Evolutionary conservation across 2,797 vertebrate genomes (phyloP), one percentile per base, ranked within the genome.

Genomic region (Lepus oiostolus): DNA sequence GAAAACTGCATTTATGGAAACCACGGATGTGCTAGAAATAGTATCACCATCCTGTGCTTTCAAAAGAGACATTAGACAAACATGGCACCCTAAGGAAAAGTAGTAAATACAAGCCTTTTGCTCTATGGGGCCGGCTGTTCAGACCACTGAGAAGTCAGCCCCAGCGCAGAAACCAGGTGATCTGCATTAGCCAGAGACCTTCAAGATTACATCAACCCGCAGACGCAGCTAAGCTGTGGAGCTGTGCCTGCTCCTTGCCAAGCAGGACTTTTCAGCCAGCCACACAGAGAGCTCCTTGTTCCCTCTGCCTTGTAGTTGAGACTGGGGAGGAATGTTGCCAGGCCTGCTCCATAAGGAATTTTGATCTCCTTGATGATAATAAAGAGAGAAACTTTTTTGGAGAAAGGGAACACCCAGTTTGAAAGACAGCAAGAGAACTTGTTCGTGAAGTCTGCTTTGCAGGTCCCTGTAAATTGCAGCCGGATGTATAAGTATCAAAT

Each of bases 241-340:
- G 88, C 92, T 38, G 21, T 60, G 50, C 81, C 70, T 58, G 58
- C 7, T 63, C 28, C 85, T 86, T 71, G 79, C 85, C 65, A 75
- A 94, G 63, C 30, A 71, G 79, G 70, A 74, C 32, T 35, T 85
- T 26, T 28, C 4, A 58, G 52, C 77, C 38, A 35, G 62, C 47
- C 42, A 95, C 94, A 97, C 96, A 97, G 95, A 97, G 95, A 42
- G 85, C 62, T 81, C 82, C 95, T 97, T 97, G 95, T 97, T 92
- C 60, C 8, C 24, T 32, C 71, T 85, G 30, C 67, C 88, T 88
- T 79, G 74, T 17, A 47, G 28, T 28, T 38, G 50, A 75, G 93
- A 38, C 82, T 77, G 65, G 42, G 90, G 71, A 90, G 71, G 86
- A 97, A 87, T 92, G 95, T 32, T 65, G 96, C 83, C 88, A 88